Evolutionary conservation across 2,113 vertebrate species (phyloP).

Genomic region (Chaetops frenatus): DNA sequence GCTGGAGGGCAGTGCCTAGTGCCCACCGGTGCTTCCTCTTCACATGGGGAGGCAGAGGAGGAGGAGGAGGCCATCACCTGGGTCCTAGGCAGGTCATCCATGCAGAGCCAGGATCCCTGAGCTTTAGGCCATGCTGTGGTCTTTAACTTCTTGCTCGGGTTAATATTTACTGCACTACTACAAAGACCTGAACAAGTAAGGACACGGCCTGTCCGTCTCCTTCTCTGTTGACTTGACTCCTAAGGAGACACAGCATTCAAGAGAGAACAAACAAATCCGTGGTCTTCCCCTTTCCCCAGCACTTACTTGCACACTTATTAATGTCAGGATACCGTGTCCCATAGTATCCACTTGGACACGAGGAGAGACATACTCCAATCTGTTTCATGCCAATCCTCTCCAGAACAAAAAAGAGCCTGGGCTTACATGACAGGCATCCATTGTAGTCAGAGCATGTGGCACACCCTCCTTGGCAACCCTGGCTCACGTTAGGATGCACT

Average conservation of each 20-base stretch:
- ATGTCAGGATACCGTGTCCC: constrained; percentile 93
- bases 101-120: neutral
- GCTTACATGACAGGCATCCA: constrained; percentile 96
- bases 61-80: neutral
- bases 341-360: constrained; percentile 93
- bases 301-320: constrained; percentile 98
- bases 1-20: neutral
- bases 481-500: constrained; percentile 88
- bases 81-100: neutral
- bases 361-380: constrained; percentile 93
- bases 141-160: neutral
- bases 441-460: constrained; percentile 97
- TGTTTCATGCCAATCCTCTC: constrained; percentile 97
- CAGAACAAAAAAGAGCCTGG: constrained; percentile 95
- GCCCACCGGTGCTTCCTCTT: fast-evolving
- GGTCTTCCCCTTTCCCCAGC: neutral
- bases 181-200: neutral
- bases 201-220: fast-evolving
- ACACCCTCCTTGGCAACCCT: constrained; percentile 93
- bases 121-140: neutral
- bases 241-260: neutral
- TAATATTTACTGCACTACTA: neutral
- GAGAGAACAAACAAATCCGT: neutral
- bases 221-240: neutral
- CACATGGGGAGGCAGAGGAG: neutral